Evolutionary conservation across 1,140 invertebrate species (phyloP), one percentile per base, ranked within the genome.

Genomic region (Phymastichus coffea): DNA sequence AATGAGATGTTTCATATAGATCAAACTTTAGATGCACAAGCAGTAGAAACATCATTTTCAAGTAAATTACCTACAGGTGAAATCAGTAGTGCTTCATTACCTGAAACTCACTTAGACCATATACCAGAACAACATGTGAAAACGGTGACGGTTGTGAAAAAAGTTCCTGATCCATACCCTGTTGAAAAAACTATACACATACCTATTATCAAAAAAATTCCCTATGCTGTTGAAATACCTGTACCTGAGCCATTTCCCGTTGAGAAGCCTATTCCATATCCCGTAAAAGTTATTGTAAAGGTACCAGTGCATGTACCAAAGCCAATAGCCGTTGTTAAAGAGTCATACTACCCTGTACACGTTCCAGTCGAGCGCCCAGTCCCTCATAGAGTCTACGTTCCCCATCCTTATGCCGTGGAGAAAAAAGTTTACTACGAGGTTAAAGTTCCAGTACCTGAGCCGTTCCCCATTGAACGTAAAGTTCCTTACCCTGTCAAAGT

Each of bases 341-440:
- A 77, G 17, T 63, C 77, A 0, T 74, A 68, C 7, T 78, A 78
- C 25, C 72, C 78, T 0, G 73, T 80, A 1, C 68, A 75, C 25
- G 75, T 81, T 10, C 76, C 73, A 0, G 67, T 80, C 0, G 85
- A 87, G 62, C 82, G 84, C 69, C 85, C 83, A 1, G 83, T 87
- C 64, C 85, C 86, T 41, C 82, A 86, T 56, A 85, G 84, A 66
- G 85, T 88, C 3, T 81, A 85, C 46, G 80, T 87, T 14, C 86
- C 87, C 9, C 81, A 86, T 0, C 86, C 86, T 15, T 83, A 81
- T 62, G 85, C 86, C 1, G 84, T 87, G 4, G 85, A 87, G 62
- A 86, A 81, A 67, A 85, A 83, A 61, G 79, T 88, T 15, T 84
- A 84, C 52, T 84, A 86, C 64, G 84, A 85, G 49, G 83, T 88